Conservation (phyloP, 2,113 vertebrate species). For the Tachuris rubrigastra region DNA sequence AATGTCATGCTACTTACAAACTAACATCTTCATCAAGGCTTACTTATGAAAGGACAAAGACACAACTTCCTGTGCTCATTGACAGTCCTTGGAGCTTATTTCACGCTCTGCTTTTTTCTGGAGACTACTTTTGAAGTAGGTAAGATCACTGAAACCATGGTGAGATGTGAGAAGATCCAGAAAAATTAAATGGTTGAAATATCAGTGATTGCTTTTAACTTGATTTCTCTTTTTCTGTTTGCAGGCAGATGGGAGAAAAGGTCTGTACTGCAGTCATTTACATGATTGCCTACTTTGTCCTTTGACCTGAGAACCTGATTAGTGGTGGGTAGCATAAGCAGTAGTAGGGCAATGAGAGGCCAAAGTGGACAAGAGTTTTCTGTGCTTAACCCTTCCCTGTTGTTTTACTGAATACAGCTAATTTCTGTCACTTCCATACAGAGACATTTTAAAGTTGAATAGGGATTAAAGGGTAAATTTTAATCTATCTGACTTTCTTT, state of each 20-base stretch:
- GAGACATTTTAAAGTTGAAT: neutral
- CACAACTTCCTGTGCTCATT: neutral
- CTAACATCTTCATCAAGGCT: slow-evolving; percentile 28
- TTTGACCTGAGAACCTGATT: slow-evolving; percentile 8
- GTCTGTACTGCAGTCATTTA: slow-evolving; percentile 26
- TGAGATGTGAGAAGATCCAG: neutral
- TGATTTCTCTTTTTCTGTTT: slow-evolving; percentile 29
- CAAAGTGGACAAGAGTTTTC: neutral
- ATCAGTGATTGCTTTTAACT: slow-evolving; percentile 1
- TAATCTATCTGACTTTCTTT: neutral
- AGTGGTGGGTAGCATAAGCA: neutral
- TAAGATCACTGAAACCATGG: slow-evolving; percentile 14
- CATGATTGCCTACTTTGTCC: slow-evolving; percentile 37
- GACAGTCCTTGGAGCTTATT: slow-evolving; percentile 15
- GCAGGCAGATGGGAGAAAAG: neutral
- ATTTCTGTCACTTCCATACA: slow-evolving; percentile 28
- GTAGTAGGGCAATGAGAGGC: neutral
- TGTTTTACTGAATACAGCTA: slow-evolving; percentile 19
- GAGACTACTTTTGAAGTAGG: slow-evolving; percentile 32
- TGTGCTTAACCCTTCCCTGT: neutral
- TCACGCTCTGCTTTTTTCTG: neutral
- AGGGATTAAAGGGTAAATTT: neutral
- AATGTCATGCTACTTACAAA: slow-evolving; percentile 8
- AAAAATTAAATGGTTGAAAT: slow-evolving; percentile 26
- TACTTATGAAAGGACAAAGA: slow-evolving; percentile 35